These are phyloP conservation scores for Hycleus phaleratus DNA, from an alignment of 1,140 invertebrate species.

Conservation along the genomic window DNA sequence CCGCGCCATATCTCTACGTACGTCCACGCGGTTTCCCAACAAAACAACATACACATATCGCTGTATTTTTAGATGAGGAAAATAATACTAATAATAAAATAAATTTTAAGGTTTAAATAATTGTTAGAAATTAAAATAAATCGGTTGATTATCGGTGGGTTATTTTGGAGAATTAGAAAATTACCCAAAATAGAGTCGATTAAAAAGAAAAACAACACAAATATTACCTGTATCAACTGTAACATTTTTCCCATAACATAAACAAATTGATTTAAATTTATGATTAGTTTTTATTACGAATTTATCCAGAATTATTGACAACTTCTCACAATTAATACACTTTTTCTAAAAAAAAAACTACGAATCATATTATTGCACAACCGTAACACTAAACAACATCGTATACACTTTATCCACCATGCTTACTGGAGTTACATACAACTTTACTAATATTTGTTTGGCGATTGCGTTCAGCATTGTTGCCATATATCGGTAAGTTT, in stretches of 20 bases:
- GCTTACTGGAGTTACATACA: slow-evolving; percentile 21
- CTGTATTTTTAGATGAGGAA: too few species aligned
- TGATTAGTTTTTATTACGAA: background rate
- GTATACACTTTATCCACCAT: slow-evolving; percentile 21
- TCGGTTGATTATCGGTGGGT: too few species aligned
- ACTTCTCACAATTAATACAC: background rate
- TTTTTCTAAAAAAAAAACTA: background rate
- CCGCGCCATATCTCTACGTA: background rate
- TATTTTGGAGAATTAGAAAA: too few species aligned
- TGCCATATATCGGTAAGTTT: background rate
- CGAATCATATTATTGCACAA: slow-evolving; percentile 11
- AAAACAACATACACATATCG: too few species aligned
- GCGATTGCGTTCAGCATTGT: slow-evolving; percentile 17
- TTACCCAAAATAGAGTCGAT: too few species aligned
- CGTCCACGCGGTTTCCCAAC: too few species aligned
- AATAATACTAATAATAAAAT: too few species aligned
- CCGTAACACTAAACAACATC: slow-evolving; percentile 14
- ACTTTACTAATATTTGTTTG: slow-evolving; percentile 26
- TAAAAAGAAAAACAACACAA: background rate
- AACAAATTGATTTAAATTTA: background rate
- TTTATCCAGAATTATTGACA: background rate
- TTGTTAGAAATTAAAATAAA: too few species aligned
- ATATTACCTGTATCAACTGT: background rate
- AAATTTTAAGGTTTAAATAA: too few species aligned
- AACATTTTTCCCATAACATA: background rate